These are phyloP conservation scores for Mustela nigripes DNA, from an alignment of 2,113 vertebrate genomes.

Conservation along the genomic window DNA sequence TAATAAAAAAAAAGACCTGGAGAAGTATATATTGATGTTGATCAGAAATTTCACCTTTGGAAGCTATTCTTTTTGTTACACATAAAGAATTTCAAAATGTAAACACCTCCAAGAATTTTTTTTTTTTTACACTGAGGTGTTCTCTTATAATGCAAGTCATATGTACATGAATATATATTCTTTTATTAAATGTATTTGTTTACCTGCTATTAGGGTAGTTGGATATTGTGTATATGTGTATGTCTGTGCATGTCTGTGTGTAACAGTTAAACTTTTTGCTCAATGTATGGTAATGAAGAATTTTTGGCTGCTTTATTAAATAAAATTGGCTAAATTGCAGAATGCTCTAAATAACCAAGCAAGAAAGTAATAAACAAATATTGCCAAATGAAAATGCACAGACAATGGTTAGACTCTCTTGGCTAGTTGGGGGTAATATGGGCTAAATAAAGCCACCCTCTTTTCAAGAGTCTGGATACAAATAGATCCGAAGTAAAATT, in stretches of 20 bases:
- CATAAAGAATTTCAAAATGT: not conserved
- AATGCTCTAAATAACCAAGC: not conserved
- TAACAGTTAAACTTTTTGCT: not conserved
- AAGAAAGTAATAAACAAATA: conserved; percentile 5
- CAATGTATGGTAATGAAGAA: not conserved
- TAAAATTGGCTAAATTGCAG: not conserved
- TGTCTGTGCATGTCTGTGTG: not conserved
- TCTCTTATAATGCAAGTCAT: not conserved
- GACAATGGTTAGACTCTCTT: not conserved
- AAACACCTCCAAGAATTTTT: not conserved
- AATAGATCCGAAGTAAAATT: not conserved
- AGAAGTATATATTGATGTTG: not conserved
- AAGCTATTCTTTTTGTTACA: not conserved
- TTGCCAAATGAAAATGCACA: not conserved
- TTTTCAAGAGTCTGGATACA: not conserved
- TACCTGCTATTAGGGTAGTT: not conserved
- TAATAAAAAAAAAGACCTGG: not conserved
- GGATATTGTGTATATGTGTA: not conserved
- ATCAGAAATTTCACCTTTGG: not conserved
- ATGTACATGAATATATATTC: not conserved
- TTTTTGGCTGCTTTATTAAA: not conserved
- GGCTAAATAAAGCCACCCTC: not conserved
- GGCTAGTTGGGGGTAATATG: not conserved
- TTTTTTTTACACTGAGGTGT: not conserved
- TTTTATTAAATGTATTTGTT: not conserved